phyloP scores from a whole-genome alignment of 1,140 invertebrate species.

The Brachionus asplanchnoidis region DNA sequence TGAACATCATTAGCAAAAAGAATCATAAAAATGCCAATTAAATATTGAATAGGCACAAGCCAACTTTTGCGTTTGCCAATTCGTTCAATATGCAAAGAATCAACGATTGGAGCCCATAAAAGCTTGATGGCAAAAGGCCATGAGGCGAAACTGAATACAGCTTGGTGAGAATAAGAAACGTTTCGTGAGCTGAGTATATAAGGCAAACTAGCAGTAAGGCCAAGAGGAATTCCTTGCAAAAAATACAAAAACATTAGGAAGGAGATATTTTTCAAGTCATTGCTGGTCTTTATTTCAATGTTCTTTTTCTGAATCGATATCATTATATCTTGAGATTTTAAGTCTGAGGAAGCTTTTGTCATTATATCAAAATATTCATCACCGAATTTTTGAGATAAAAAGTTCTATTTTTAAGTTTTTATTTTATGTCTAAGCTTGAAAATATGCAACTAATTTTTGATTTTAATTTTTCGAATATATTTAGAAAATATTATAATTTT shows the following conservation, averaged over 20 bases:
- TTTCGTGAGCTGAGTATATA: constrained; percentile 86
- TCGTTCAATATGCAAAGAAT: constrained; percentile 73
- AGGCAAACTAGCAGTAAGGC: constrained; percentile 83
- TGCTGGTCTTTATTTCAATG: not conserved
- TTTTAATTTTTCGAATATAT: not conserved
- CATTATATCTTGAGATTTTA: not conserved
- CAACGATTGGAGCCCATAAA: constrained; percentile 95
- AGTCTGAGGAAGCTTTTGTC: not conserved
- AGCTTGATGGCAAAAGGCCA: constrained; percentile 95
- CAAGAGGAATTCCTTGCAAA: constrained; percentile 85
- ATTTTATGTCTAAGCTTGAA: not conserved
- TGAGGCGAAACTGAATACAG: constrained; percentile 93
- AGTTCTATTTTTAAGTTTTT: not conserved
- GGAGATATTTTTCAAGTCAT: constrained; percentile 3
- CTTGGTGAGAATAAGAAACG: constrained; percentile 77
- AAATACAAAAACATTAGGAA: constrained; percentile 80
- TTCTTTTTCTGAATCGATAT: not conserved
- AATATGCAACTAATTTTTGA: not conserved
- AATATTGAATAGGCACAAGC: constrained; percentile 83
- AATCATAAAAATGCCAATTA: constrained; percentile 57
- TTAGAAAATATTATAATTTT: too few species aligned
- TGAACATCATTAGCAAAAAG: constrained; percentile 48
- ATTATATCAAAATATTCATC: not conserved
- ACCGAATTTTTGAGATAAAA: not conserved
- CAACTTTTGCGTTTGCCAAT: constrained; percentile 93